Base-by-base conservation (phyloP, 2,113 vertebrate species). In the Aplodontia rufa region DNA sequence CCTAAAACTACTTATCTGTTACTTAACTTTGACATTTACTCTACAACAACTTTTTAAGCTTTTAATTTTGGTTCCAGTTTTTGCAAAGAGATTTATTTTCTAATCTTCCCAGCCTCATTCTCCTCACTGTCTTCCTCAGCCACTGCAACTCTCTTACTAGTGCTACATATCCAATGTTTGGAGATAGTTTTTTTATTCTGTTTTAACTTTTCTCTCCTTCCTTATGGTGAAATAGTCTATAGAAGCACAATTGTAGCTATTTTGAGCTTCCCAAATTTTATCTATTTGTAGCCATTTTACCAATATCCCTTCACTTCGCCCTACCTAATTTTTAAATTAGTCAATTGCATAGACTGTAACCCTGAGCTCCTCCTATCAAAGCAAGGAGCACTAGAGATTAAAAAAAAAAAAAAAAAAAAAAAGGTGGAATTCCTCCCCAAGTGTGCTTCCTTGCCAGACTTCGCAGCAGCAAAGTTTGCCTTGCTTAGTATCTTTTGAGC, bases 81-180 rank as follows among this genome's bases (percentile, higher is more conserved):
- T 40, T 1, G 0, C 13, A 42, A 12, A 9, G 28, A 66, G 19
- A 13, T 87, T 68, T 49, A 68, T 55, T 66, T 53, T n/a, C 53
- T 68, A 20, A 49, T 58, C 53, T 58, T 58, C 79, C 22, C 71
- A 19, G 9, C 72, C 47, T n/a, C 7, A 22, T 3, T 64, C 22
- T n/a, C n/a, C n/a, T n/a, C n/a, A n/a, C n/a, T 16, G 26, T 45
- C 17, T 16, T 64, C 42, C 37, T 66, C 19, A 16, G 5, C 55
- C 49, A 30, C 37, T 0, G 13, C 40, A 51, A 6, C 8, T 10
- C 14, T 22, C 9, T 71, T 8, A 28, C 1, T 4, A 17, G 4
- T 71, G 3, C 8, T 40, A 6, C 20, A 13, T 3, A 5, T 49
- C 4, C 5, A 17, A 10, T 1, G 2, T 16, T 22, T 45, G 42